Conservation (phyloP, 2,888 invertebrate species). For the Macrosiphum euphorbiae region DNA sequence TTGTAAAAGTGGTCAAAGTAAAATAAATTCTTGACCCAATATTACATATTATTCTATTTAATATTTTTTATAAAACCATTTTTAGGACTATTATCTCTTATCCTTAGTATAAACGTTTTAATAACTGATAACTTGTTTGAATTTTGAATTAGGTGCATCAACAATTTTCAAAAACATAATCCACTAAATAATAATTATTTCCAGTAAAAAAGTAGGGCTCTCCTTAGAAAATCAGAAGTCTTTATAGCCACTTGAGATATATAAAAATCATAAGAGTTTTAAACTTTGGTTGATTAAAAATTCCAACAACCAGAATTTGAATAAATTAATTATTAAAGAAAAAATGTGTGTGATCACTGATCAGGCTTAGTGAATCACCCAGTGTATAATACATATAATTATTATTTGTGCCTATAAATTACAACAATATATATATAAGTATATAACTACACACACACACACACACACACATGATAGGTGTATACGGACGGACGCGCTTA, state of each 20-base stretch:
- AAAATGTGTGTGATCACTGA: neutral
- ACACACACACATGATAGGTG: too few relatives aligned
- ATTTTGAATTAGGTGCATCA: neutral
- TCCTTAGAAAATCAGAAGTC: neutral
- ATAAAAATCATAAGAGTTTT: neutral
- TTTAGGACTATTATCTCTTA: neutral
- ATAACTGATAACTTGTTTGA: neutral
- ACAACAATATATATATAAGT: neutral
- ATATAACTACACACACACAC: neutral
- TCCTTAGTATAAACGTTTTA: neutral
- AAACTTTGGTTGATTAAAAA: neutral
- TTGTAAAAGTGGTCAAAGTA: neutral
- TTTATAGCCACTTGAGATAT: neutral
- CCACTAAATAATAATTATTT: neutral
- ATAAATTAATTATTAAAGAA: neutral
- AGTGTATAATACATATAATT: neutral
- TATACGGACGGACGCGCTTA: constrained; percentile 37
- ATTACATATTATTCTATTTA: neutral
- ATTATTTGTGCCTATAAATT: neutral
- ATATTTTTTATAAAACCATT: neutral
- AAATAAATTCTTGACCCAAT: neutral
- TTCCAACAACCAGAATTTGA: neutral
- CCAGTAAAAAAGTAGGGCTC: neutral
- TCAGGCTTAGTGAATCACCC: neutral
- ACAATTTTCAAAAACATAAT: neutral